phyloP scores from a whole-genome alignment of 2,797 vertebrate genomes.

The Threskiornis aethiopicus region DNA sequence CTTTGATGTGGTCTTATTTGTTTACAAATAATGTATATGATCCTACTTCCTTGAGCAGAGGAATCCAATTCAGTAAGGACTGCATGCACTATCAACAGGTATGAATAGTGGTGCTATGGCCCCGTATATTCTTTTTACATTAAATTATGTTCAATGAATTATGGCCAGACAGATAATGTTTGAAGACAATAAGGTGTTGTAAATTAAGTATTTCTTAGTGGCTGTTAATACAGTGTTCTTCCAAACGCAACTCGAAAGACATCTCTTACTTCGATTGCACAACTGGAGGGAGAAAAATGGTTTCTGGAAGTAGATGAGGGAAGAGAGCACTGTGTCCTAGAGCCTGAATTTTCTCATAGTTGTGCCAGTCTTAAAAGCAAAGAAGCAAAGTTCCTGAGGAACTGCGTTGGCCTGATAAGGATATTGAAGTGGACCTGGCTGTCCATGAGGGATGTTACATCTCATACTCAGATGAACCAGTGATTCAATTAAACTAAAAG shows the following conservation, averaged over 20 bases:
- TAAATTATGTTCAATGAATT: background rate
- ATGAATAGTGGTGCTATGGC: background rate
- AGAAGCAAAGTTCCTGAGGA: conserved; percentile 41
- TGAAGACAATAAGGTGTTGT: background rate
- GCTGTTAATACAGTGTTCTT: background rate
- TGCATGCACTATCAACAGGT: background rate
- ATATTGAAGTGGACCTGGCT: background rate
- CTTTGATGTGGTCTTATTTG: background rate
- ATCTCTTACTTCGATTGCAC: background rate
- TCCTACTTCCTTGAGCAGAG: background rate
- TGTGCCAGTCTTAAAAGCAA: conserved; percentile 16
- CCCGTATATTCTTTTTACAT: background rate
- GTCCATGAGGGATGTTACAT: background rate
- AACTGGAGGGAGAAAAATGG: background rate
- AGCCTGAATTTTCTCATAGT: conserved; percentile 15
- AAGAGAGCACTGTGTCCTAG: background rate
- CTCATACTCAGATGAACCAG: conserved; percentile 14
- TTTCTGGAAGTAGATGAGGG: conserved; percentile 14
- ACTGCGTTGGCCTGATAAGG: background rate
- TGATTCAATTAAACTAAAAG: conserved; percentile 28
- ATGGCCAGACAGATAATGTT: background rate
- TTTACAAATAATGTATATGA: background rate
- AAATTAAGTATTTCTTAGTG: background rate
- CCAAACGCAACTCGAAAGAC: background rate
- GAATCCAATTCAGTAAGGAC: background rate